Evolutionary conservation across 1,140 invertebrate species (phyloP), one percentile per base, ranked within the genome.

Genomic region (Drosophila trapezifrons): DNA sequence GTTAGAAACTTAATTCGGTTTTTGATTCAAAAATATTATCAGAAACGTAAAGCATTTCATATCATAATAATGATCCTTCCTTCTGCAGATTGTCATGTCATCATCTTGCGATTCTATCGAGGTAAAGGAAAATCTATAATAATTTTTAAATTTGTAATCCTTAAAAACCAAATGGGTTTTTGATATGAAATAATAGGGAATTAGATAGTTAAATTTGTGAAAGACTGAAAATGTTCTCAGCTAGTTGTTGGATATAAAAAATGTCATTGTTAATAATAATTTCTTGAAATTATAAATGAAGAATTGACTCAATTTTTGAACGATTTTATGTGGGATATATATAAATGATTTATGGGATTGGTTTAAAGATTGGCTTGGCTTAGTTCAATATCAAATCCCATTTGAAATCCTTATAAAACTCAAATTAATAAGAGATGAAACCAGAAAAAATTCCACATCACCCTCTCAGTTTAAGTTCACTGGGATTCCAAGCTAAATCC

Each of bases 31-130:
- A n/a, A n/a, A 52, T 20, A 20, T 35, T 51, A 9, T 20, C 9
- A 49, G 27, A 32, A 51, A 35, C 12, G 3, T 8, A 35, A 35
- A 52, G 12, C 17, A 52, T 35, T 35, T 20, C 49, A 52, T 35
- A 52, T 52, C 49, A 52, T 52, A 52, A 52, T 52, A 52, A 52
- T 52, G 49, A 62, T 38, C 20, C 49, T 42, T 42, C 35, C 20
- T 12, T 10, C 22, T 58, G 37, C 59, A 62, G 59, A 62, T 62
- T 62, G 32, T 38, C 59, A 62, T 62, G 52, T 58, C 55, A 25
- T 64, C 65, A 62, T 45, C 45, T 40, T 62, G 59, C 52, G 59
- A 62, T 62, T 62, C 59, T 20, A 25, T 62, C 32, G 59, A 62
- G 59, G 59, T 62, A 52, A 52, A 52, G 49, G 49, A 17, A 20